Evolutionary conservation across 2,888 invertebrate species (phyloP).

Genomic region (Dasysyrphus albostriatus): DNA sequence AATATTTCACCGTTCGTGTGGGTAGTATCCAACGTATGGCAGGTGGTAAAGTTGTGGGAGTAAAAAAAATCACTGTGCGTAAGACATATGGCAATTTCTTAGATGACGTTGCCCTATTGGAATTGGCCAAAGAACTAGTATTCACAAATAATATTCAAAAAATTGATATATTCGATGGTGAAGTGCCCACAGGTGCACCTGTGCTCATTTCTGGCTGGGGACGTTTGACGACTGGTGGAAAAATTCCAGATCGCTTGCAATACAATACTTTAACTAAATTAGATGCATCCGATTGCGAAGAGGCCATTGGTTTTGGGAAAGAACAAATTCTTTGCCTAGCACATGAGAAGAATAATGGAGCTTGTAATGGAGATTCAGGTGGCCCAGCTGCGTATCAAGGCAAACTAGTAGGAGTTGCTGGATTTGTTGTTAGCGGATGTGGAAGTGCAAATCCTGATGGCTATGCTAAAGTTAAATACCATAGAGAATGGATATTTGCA

Average conservation of each 20-base stretch:
- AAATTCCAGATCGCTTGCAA: slow-evolving; percentile 79
- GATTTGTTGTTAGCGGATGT: slow-evolving; percentile 79
- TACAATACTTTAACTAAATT: slow-evolving; percentile 78
- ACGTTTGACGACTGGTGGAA: slow-evolving; percentile 76
- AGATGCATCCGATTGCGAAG: slow-evolving; percentile 77
- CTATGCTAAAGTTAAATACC: slow-evolving; percentile 78
- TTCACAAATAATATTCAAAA: slow-evolving; percentile 77
- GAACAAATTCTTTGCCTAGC: slow-evolving; percentile 79
- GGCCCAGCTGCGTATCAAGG: slow-evolving; percentile 23
- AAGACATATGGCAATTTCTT: slow-evolving; percentile 80
- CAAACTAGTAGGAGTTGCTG: slow-evolving; percentile 79
- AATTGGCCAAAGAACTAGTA: slow-evolving; percentile 74
- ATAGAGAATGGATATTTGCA: slow-evolving; percentile 78
- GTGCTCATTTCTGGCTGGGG: slow-evolving; percentile 82
- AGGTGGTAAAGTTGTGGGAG: slow-evolving; percentile 78
- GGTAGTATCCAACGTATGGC: slow-evolving; percentile 81
- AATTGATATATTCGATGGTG: slow-evolving; percentile 77
- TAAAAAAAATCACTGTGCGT: slow-evolving; percentile 78
- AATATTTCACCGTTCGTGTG: slow-evolving; percentile 77
- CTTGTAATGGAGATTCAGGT: slow-evolving; percentile 80
- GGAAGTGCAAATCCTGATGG: slow-evolving; percentile 81
- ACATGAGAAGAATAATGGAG: slow-evolving; percentile 78
- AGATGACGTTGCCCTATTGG: slow-evolving; percentile 80
- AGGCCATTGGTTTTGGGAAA: slow-evolving; percentile 79
- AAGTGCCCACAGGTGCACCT: slow-evolving; percentile 75